phyloP scores from a whole-genome alignment of 2,113 vertebrate species.

The western clawed frog (Xenopus tropicalis) region UCB_Xtro_10.0 CM004451.2:59133001-59133500 shows the following conservation, averaged over 20 bases:
- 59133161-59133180: no score
- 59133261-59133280: neutral
- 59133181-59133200: no score
- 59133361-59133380: constrained; percentile 83
- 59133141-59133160: no score
- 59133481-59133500: constrained; percentile 24
- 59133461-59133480: constrained; percentile 24
- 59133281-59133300: neutral
- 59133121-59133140: no score
- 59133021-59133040: no score
- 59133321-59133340: constrained; percentile 89
- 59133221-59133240: neutral
- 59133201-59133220: neutral
- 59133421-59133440: constrained; percentile 22
- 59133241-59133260: no score
- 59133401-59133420: constrained; percentile 16
- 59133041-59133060: no score
- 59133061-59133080: no score
- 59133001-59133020: no score
- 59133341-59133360: constrained; percentile 90
- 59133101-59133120: no score
- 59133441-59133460: constrained; percentile 28
- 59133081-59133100: no score
- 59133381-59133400: constrained; percentile 8
- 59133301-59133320: constrained; percentile 63